A percentile compares a stretch with the other conserved stretches of the same genome.
Conservation (phyloP, 2,888 invertebrate species). For the Diachrysia chrysitis region DNA sequence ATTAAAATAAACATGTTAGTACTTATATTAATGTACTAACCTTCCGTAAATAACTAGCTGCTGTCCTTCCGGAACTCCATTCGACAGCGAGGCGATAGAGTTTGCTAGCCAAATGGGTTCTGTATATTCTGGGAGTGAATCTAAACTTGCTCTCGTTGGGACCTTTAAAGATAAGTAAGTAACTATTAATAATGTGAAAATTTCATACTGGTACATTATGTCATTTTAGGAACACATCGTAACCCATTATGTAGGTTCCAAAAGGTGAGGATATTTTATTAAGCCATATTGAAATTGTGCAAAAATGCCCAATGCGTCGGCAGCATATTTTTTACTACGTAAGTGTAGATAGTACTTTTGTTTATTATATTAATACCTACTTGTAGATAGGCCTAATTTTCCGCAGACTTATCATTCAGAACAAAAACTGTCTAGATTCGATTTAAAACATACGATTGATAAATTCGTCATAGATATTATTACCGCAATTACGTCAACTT, state of each 20-base stretch:
- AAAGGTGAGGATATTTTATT: too few relatives aligned
- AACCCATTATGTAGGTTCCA: too few relatives aligned
- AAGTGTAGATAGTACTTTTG: too few relatives aligned
- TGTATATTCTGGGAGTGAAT: conserved; percentile 68
- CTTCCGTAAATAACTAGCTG: conserved; percentile 83
- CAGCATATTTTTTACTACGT: too few relatives aligned
- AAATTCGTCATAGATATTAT: background rate
- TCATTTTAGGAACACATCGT: too few relatives aligned
- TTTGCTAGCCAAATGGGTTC: conserved; percentile 79
- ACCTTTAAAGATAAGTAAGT: conserved; percentile 71
- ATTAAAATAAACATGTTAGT: background rate
- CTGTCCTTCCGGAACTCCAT: conserved; percentile 85
- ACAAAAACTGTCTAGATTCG: background rate
- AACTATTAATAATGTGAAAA: background rate
- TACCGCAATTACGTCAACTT: background rate
- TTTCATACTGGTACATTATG: too few relatives aligned
- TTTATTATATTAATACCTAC: too few relatives aligned
- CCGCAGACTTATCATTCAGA: background rate
- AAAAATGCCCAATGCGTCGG: too few relatives aligned
- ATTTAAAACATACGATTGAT: background rate
- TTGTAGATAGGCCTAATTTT: too few relatives aligned
- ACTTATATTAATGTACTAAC: conserved; percentile 57
- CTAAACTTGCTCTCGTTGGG: conserved; percentile 67
- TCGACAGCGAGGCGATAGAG: conserved; percentile 82
- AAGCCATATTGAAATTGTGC: too few relatives aligned